Evolutionary conservation across 2,888 invertebrate genomes (phyloP).

Genomic region (Silvanus unidentatus): DNA sequence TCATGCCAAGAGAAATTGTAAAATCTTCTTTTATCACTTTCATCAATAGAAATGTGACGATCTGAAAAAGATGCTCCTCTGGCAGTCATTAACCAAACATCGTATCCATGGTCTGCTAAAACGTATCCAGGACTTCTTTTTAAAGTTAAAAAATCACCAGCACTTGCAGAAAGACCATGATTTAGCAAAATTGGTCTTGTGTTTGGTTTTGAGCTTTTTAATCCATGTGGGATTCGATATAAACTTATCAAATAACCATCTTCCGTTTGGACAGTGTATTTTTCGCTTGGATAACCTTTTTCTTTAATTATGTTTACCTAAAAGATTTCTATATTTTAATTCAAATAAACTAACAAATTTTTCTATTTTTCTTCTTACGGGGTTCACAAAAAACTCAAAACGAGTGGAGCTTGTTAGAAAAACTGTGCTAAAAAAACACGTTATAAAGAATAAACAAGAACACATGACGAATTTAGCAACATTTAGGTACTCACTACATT

Average conservation of each 20-base stretch:
- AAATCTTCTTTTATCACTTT: conserved; percentile 31
- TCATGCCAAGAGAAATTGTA: not conserved
- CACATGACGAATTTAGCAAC: too few species aligned
- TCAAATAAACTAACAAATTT: too few species aligned
- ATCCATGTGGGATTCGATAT: conserved; percentile 60
- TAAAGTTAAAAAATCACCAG: conserved; percentile 68
- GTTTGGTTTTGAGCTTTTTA: not conserved
- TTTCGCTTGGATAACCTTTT: conserved; percentile 56
- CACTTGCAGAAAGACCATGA: conserved; percentile 62
- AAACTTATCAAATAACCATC: conserved; percentile 76
- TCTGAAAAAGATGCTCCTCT: conserved; percentile 67
- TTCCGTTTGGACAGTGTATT: conserved; percentile 54
- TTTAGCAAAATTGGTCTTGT: conserved; percentile 53
- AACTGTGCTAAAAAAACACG: too few species aligned
- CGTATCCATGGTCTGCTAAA: conserved; percentile 62
- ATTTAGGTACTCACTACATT: too few species aligned
- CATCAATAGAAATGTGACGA: conserved; percentile 48
- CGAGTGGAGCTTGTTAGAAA: too few species aligned
- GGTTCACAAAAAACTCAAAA: too few species aligned
- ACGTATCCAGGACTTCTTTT: conserved; percentile 50
- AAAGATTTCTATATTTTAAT: too few species aligned
- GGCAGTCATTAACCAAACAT: conserved; percentile 78
- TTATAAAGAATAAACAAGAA: too few species aligned
- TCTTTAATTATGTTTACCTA: not conserved
- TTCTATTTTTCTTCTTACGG: too few species aligned